phyloP scores from a whole-genome alignment of 2,888 invertebrate genomes.

The Dynastes hyllus region DNA sequence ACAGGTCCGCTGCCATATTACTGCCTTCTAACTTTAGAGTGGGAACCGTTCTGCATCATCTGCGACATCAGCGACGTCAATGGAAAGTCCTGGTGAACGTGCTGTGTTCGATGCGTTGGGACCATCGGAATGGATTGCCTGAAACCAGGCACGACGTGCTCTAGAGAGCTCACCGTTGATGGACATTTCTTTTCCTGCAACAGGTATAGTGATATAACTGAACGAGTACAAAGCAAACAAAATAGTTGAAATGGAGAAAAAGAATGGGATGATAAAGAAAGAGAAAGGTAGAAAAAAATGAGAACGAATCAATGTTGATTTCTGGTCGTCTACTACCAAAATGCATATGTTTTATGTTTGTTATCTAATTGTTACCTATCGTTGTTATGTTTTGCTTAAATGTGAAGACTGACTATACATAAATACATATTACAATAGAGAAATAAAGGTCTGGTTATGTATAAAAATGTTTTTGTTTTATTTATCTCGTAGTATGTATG shows the following conservation, averaged over 20 bases:
- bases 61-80: background rate
- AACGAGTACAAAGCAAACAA: constrained; percentile 39
- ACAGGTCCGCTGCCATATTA: constrained; percentile 24
- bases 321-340: constrained; percentile 46
- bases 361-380: constrained; percentile 49
- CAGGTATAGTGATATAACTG: constrained; percentile 50
- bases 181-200: constrained; percentile 37
- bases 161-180: constrained; percentile 36
- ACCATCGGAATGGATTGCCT: background rate
- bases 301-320: constrained; percentile 14
- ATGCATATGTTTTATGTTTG: constrained; percentile 33
- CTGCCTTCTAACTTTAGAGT: background rate
- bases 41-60: constrained; percentile 12
- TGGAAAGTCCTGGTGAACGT: background rate
- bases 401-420: constrained; percentile 47
- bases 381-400: constrained; percentile 51
- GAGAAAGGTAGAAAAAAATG: background rate
- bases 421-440: constrained; percentile 31
- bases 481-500: background rate
- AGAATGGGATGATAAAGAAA: background rate
- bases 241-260: background rate
- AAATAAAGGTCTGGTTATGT: constrained; percentile 50
- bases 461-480: constrained; percentile 21
- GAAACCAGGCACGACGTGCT: constrained; percentile 36
- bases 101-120: constrained; percentile 3